These are phyloP conservation scores for Carollia perspicillata DNA, from an alignment of 2,113 vertebrate genomes.

Conservation along the genomic window DNA sequence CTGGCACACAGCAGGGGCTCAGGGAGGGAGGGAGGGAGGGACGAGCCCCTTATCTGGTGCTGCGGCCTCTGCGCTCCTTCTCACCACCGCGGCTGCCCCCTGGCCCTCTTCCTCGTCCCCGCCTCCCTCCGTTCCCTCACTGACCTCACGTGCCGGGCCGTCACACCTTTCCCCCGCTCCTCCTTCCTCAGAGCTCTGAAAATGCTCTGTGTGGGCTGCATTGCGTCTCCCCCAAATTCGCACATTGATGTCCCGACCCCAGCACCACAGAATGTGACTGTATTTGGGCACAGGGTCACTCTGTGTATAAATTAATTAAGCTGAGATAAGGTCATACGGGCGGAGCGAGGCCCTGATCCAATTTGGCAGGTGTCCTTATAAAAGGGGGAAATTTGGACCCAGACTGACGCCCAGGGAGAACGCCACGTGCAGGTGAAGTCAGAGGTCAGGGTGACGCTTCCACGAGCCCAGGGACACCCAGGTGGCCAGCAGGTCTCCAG, in stretches of 20 bases:
- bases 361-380: neutral
- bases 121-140: neutral
- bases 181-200: neutral
- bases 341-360: neutral
- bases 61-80: neutral
- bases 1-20: neutral
- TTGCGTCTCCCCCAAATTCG: no score
- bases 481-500: neutral
- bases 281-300: neutral
- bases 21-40: rapidly evolving
- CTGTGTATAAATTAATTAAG: neutral
- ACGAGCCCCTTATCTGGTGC: rapidly evolving
- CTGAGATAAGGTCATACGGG: neutral
- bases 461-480: neutral
- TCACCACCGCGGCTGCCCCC: rapidly evolving
- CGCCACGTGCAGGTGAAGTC: rapidly evolving
- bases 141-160: rapidly evolving
- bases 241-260: neutral
- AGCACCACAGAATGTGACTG: neutral
- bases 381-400: neutral
- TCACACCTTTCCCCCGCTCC: neutral
- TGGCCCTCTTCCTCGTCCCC: neutral
- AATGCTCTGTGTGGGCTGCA: neutral
- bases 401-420: neutral
- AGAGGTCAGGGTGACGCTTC: neutral